Evolutionary conservation across 2,797 vertebrate species (phyloP).

Genomic region (Falco berigora): DNA sequence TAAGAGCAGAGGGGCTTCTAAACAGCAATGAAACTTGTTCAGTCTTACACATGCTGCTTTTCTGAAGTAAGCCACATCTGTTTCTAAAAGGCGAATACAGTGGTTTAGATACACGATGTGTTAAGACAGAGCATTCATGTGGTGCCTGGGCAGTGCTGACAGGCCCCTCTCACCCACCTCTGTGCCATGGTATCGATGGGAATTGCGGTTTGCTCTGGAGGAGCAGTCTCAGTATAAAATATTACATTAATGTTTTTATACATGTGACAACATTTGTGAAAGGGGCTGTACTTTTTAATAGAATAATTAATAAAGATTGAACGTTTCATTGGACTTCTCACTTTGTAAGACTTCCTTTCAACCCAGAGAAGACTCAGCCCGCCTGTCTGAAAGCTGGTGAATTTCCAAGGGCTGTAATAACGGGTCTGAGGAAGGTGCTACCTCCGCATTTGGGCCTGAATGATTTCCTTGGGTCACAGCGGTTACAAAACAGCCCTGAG

Average conservation of each 20-base stretch:
- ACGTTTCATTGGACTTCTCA: not conserved
- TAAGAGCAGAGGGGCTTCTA: not conserved
- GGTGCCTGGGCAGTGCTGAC: not conserved
- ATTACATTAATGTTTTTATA: not conserved
- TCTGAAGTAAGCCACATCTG: not conserved
- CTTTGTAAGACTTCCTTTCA: not conserved
- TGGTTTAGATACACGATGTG: not conserved
- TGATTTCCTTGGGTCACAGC: no score
- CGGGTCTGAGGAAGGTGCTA: not conserved
- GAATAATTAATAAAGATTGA: not conserved
- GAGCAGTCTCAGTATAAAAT: not conserved
- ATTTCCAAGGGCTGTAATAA: not conserved
- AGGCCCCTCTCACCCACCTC: not conserved
- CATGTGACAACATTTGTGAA: not conserved
- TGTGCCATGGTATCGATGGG: rapidly evolving
- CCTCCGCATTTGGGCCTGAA: not conserved
- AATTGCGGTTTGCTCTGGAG: not conserved
- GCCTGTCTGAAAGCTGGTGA: not conserved
- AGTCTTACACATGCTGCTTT: not conserved
- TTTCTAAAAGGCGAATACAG: not conserved
- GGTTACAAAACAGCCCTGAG: no score
- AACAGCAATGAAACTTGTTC: not conserved
- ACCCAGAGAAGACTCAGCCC: not conserved
- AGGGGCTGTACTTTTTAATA: not conserved
- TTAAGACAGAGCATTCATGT: not conserved